Percentiles rank a stretch among this genome's conserved stretches.
Conservation (phyloP, 1,140 invertebrate species). For the Paralvinella palmiformis region DNA sequence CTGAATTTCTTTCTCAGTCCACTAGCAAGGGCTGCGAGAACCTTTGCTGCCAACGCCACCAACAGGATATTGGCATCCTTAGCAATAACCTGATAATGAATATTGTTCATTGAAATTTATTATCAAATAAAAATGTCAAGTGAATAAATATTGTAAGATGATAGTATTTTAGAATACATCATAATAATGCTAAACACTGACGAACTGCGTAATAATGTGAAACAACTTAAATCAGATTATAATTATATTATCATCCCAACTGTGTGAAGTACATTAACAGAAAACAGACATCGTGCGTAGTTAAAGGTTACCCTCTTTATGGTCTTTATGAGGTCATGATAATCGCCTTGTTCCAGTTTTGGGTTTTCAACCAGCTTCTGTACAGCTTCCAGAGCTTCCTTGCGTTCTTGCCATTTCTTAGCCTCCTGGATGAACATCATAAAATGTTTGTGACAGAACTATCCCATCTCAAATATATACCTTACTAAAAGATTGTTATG, state of each 20-base stretch:
- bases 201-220: no score
- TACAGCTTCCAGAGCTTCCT: slow-evolving; percentile 77
- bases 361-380: slow-evolving; percentile 67
- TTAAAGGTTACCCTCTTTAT: slow-evolving; percentile 72
- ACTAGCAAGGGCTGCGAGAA: slow-evolving; percentile 71
- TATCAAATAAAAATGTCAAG: no score
- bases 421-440: slow-evolving; percentile 61
- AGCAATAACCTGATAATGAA: slow-evolving; percentile 56
- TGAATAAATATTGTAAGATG: no score
- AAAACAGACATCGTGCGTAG: neutral
- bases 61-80: slow-evolving; percentile 96
- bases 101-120: no score
- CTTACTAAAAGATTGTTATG: neutral
- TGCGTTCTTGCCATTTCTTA: slow-evolving; percentile 96
- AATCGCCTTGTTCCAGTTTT: slow-evolving; percentile 85
- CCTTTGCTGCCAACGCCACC: slow-evolving; percentile 79
- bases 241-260: no score
- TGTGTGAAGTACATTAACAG: no score
- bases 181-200: no score
- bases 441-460: neutral
- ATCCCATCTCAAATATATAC: neutral
- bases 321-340: slow-evolving; percentile 77
- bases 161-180: no score
- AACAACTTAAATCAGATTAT: no score
- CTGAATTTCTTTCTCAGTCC: slow-evolving; percentile 85